Evolutionary conservation across 2,797 vertebrate species (phyloP).

Genomic region (Bovichtus diacanthus): DNA sequence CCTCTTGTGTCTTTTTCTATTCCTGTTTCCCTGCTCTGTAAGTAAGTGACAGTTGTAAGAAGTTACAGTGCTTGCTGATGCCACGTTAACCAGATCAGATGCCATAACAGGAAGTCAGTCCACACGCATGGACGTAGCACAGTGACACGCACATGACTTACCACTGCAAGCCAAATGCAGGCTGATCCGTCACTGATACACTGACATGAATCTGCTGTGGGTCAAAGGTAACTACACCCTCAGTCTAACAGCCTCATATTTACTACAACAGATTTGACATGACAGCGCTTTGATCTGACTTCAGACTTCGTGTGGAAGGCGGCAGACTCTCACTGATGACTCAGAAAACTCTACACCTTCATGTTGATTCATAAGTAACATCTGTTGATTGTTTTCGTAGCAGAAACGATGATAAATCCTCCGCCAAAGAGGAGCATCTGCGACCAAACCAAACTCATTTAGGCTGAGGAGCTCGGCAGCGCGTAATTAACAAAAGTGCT

Average conservation of each 20-base stretch:
- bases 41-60: conserved; percentile 59
- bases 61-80: conserved; percentile 50
- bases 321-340: conserved; percentile 8
- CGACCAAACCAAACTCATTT: conserved; percentile 21
- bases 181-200: conserved; percentile 70
- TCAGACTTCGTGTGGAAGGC: conserved; percentile 18
- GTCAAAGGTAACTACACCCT: conserved; percentile 71
- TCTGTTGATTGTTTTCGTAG: conserved; percentile 41
- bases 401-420: conserved; percentile 25
- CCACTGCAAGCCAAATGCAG: conserved; percentile 67
- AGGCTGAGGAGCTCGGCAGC: conserved; percentile 14
- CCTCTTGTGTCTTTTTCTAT: conserved; percentile 47
- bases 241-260: conserved; percentile 58
- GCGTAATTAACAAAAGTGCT: conserved; percentile 27
- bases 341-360: conserved; percentile 28
- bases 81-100: conserved; percentile 76
- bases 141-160: conserved; percentile 69
- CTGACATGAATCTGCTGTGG: conserved; percentile 70
- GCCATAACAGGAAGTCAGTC: conserved; percentile 76
- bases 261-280: conserved; percentile 39
- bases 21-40: conserved; percentile 42
- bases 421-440: conserved; percentile 37
- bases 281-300: conserved; percentile 42
- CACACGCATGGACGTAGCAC: conserved; percentile 48
- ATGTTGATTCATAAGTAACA: conserved; percentile 36